Evolutionary conservation across 2,797 vertebrate genomes (phyloP).

Genomic region (Varecia variegata): DNA sequence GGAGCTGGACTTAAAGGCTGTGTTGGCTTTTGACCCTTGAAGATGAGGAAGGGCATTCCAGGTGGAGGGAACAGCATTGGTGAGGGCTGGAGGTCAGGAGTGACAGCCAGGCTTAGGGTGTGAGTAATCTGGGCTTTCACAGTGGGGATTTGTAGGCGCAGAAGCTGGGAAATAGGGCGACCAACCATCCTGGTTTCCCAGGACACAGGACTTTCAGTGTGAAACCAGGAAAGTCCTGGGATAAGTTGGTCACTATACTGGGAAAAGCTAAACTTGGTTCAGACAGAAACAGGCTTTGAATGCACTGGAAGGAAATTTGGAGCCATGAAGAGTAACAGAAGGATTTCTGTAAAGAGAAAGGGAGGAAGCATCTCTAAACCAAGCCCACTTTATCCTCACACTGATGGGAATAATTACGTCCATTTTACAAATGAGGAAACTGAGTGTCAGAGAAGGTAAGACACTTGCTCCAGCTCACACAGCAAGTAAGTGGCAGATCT

Average conservation of each 20-base stretch:
- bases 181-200: not conserved
- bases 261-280: not conserved
- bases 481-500: not conserved
- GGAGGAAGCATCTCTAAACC: not conserved
- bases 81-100: not conserved
- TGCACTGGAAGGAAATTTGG: not conserved
- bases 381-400: not conserved
- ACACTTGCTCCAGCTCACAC: not conserved
- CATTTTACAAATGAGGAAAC: not conserved
- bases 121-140: not conserved
- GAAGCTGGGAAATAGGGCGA: not conserved
- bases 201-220: not conserved
- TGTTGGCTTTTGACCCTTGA: not conserved
- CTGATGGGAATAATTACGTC: not conserved
- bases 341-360: not conserved
- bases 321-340: not conserved
- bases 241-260: too few species aligned
- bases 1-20: not conserved
- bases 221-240: not conserved
- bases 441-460: not conserved
- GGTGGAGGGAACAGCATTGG: not conserved
- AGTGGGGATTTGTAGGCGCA: too few species aligned
- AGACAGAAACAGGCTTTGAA: not conserved
- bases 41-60: not conserved
- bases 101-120: fast-evolving